Evolutionary conservation across 2,888 invertebrate genomes (phyloP).

Genomic region (Ditula angustiorana): DNA sequence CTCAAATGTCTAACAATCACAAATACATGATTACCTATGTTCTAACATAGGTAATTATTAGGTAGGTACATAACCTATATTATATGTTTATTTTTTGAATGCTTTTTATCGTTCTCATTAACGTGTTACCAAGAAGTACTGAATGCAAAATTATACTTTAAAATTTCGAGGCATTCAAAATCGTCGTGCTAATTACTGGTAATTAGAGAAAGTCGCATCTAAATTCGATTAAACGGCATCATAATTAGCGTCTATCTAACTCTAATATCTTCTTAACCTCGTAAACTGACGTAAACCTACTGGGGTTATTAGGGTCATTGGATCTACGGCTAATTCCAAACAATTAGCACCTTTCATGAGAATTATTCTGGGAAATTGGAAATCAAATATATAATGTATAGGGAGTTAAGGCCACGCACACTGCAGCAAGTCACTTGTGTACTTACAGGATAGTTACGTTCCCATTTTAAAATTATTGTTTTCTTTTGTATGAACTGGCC

Average conservation of each 20-base stretch:
- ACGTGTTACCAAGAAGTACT: neutral
- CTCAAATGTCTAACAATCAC: too few species aligned
- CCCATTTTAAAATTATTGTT: too few species aligned
- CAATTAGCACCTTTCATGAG: neutral
- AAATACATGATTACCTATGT: too few species aligned
- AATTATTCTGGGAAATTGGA: neutral
- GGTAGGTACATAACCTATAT: too few species aligned
- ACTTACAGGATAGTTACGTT: too few species aligned
- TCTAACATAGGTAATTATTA: too few species aligned
- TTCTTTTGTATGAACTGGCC: too few species aligned
- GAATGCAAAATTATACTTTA: neutral
- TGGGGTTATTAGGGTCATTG: too few species aligned
- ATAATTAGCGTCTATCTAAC: conserved; percentile 29
- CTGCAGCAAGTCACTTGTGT: too few species aligned
- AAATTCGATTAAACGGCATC: conserved; percentile 4
- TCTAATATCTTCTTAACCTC: conserved; percentile 20
- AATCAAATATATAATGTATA: too few species aligned
- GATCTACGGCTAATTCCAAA: neutral
- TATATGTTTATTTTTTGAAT: too few species aligned
- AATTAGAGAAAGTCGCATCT: conserved; percentile 3
- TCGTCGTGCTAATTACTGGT: neutral
- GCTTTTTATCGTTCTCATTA: neutral
- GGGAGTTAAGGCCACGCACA: too few species aligned
- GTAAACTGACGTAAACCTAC: neutral
- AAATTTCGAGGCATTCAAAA: neutral